Base-by-base conservation (phyloP, 2,797 vertebrate species). In the Ceyx erithaca region DNA sequence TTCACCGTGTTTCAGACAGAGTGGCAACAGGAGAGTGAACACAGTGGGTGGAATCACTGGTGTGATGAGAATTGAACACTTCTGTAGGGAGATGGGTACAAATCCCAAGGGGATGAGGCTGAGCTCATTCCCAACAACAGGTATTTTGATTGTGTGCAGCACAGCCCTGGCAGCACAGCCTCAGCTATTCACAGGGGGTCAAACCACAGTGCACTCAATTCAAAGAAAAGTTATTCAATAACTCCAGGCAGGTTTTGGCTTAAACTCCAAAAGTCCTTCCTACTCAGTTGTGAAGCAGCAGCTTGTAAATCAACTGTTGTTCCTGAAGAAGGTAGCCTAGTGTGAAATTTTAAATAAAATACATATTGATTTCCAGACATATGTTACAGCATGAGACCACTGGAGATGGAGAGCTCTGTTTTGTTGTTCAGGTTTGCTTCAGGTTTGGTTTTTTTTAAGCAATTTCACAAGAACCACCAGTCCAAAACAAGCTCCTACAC, bases 321-420 rank as follows among this genome's bases (percentile, higher is more conserved):
- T 55, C 62, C 58, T 80, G 58, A 46, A 40, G 59, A 76, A 93
- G 20, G 25, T 12, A 85, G 18, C 20, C 51, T 28, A 15, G 40
- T 25, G 35, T 61, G 85, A 81, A 59, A 75, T 58, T 46, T 28
- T 51, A 71, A 49, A 68, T 48, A 67, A 87, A 93, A 87, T n/a
- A 78, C 43, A 40, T 43, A 35, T 23, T 43, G 40, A 55, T 79
- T 86, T 79, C 43, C 57, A 86, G 52, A 30, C 35, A 31, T 8
- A 37, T 0, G 4, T 76, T 87, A 59, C 40, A 90, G 72, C 46
- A 84, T 49, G 41, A 86, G 87, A 52, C 20, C 35, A 58, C 26
- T 30, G 18, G 40, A 76, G 48, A 75, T 61, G 48, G 33, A 70
- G 15, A 81, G 25, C 20, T 22, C 48, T 26, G 8, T 31, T 64